Percentiles rank a stretch among this genome's conserved stretches.
Conservation (phyloP, 2,888 invertebrate genomes). For the Hermaeophaga mercurialis region DNA sequence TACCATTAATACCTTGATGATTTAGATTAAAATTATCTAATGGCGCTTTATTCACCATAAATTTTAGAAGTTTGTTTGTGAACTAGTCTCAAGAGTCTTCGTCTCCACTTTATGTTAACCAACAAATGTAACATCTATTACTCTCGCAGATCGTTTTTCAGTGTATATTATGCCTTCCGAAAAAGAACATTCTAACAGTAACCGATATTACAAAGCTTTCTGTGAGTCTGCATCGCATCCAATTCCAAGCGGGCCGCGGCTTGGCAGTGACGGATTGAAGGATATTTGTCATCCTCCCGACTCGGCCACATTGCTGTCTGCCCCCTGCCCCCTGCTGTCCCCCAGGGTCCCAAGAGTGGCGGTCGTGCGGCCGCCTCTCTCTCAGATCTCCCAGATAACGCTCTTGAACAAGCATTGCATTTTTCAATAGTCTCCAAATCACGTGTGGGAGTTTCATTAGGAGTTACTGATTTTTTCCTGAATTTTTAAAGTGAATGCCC, state of each 20-base stretch:
- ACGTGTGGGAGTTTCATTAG: conserved; percentile 50
- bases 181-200: conserved; percentile 50
- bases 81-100: too few species aligned
- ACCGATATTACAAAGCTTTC: conserved; percentile 60
- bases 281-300: conserved; percentile 72
- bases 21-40: too few species aligned
- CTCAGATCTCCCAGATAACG: conserved; percentile 52
- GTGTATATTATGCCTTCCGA: conserved; percentile 31
- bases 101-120: too few species aligned
- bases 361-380: conserved; percentile 43
- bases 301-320: conserved; percentile 58
- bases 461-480: conserved; percentile 16
- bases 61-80: too few species aligned
- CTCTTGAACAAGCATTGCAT: conserved; percentile 55
- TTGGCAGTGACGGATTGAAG: conserved; percentile 72
- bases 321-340: conserved; percentile 46
- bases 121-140: too few species aligned
- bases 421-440: conserved; percentile 51
- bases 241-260: conserved; percentile 59
- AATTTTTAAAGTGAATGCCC: conserved; percentile 14
- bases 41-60: too few species aligned
- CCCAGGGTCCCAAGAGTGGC: conserved; percentile 42
- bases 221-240: conserved; percentile 60
- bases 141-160: conserved; percentile 18
- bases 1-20: too few species aligned